These are phyloP conservation scores for Disparrhopalites patrizii DNA, from an alignment of 2,888 invertebrate genomes.

Conservation along the genomic window DNA sequence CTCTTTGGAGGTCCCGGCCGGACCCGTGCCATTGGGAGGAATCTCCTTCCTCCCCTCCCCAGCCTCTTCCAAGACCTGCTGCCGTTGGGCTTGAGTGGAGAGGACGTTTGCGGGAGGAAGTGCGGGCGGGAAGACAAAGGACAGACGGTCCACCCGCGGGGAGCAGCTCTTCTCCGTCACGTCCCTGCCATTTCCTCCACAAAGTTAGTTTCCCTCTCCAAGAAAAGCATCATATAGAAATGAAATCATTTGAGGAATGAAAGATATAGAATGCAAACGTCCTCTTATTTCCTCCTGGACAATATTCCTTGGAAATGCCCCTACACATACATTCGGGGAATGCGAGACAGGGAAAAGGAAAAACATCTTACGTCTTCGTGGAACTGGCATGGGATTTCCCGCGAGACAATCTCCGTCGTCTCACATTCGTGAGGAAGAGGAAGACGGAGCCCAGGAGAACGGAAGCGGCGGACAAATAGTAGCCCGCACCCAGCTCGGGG, in stretches of 20 bases:
- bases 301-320: too few relatives aligned
- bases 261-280: too few relatives aligned
- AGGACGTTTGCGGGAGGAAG: too few relatives aligned
- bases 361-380: conserved; percentile 40
- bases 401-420: conserved; percentile 58
- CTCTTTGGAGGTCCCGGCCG: conserved; percentile 53
- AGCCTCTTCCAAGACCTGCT: too few relatives aligned
- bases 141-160: conserved; percentile 56
- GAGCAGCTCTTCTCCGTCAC: conserved; percentile 55
- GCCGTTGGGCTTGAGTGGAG: too few relatives aligned
- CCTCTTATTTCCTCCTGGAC: too few relatives aligned
- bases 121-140: neutral
- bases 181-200: conserved; percentile 35
- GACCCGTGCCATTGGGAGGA: conserved; percentile 36
- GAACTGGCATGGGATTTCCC: conserved; percentile 45
- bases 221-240: too few relatives aligned
- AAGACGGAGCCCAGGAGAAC: conserved; percentile 72
- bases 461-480: conserved; percentile 77
- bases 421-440: conserved; percentile 75
- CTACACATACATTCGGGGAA: too few relatives aligned
- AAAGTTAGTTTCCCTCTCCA: too few relatives aligned
- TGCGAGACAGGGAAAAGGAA: neutral
- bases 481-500: conserved; percentile 70
- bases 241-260: too few relatives aligned
- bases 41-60: too few relatives aligned